These are phyloP conservation scores for Drosophila ezoana DNA, from an alignment of 2,888 invertebrate genomes.

Conservation along the genomic window DNA sequence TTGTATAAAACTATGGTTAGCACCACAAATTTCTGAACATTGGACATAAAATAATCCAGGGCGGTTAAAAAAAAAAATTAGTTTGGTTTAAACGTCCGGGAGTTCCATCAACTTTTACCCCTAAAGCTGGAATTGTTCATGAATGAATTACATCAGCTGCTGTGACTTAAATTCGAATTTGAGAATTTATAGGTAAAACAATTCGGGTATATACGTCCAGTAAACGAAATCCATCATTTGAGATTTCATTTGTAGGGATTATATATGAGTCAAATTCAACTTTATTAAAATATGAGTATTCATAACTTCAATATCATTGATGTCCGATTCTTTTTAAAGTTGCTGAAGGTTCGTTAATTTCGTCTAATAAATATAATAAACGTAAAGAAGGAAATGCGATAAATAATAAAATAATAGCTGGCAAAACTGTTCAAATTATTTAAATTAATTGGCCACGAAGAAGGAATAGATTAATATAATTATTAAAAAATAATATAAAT, in stretches of 20 bases:
- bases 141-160: conserved; percentile 89
- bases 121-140: conserved; percentile 88
- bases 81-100: conserved; percentile 89
- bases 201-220: conserved; percentile 89
- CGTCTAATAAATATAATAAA: conserved; percentile 87
- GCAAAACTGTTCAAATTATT: conserved; percentile 88
- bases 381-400: conserved; percentile 88
- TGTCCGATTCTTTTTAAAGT: conserved; percentile 88
- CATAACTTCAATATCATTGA: conserved; percentile 89
- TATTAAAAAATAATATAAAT: conserved; percentile 87
- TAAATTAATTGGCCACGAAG: conserved; percentile 87
- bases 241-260: conserved; percentile 85
- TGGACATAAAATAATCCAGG: conserved; percentile 90
- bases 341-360: conserved; percentile 87
- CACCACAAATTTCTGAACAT: conserved; percentile 93
- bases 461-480: conserved; percentile 86
- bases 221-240: conserved; percentile 86
- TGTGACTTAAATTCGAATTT: conserved; percentile 88
- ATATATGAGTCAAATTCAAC: conserved; percentile 88
- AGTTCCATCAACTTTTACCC: conserved; percentile 86
- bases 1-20: conserved; percentile 92
- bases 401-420: conserved; percentile 87
- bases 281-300: conserved; percentile 88
- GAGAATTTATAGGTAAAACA: conserved; percentile 87
- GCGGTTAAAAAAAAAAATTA: conserved; percentile 87